phyloP scores from a whole-genome alignment of 2,797 vertebrate species.

The Scyliorhinus canicula region DNA sequence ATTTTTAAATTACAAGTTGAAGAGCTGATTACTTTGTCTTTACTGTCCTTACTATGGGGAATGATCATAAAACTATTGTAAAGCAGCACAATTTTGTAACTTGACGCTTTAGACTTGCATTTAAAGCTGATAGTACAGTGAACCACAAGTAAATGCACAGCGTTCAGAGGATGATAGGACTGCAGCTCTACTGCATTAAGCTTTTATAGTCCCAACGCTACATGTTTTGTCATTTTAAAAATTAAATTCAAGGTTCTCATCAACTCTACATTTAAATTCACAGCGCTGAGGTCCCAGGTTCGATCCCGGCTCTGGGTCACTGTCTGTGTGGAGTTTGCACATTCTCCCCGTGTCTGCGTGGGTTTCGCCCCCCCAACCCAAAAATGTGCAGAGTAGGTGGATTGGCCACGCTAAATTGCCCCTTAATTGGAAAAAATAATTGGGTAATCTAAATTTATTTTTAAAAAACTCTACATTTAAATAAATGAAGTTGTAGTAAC shows the following conservation, averaged over 20 bases:
- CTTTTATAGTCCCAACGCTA: not conserved
- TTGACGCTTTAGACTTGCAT: not conserved
- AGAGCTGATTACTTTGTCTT: not conserved
- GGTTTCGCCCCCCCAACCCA: too few species aligned
- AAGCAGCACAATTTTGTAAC: not conserved
- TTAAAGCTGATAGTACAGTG: not conserved
- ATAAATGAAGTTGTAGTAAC: not conserved
- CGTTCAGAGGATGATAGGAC: not conserved
- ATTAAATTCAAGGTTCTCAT: not conserved
- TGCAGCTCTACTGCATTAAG: not conserved
- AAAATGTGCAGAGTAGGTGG: too few species aligned
- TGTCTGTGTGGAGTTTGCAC: too few species aligned
- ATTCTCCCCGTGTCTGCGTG: too few species aligned
- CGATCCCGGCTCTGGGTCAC: too few species aligned
- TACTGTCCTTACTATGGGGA: not conserved
- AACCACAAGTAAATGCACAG: not conserved
- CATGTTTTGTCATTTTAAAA: not conserved
- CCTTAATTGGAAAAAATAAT: too few species aligned
- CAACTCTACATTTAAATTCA: not conserved
- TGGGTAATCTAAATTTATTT: too few species aligned
- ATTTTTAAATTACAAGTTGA: not conserved
- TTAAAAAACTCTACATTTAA: not conserved
- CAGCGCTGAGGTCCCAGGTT: too few species aligned
- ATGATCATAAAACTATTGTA: not conserved
- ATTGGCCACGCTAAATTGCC: too few species aligned